A percentile compares a stretch with the other conserved stretches of the same genome.
phyloP scores from a whole-genome alignment of 2,113 vertebrate genomes.

The Glaucidium brasilianum region DNA sequence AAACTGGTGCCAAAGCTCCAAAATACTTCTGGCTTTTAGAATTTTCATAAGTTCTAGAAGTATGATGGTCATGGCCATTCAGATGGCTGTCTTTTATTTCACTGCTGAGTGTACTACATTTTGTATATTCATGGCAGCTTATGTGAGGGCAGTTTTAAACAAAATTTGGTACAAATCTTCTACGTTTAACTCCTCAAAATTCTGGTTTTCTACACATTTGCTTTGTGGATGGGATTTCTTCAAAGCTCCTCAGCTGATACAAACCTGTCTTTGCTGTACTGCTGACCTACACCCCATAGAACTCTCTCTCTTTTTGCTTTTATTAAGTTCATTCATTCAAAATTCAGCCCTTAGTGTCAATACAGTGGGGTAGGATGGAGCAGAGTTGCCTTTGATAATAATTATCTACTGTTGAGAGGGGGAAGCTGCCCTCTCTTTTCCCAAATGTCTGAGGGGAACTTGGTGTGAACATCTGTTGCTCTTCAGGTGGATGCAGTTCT shows the following conservation, averaged over 20 bases:
- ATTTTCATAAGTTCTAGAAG: not conserved
- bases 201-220: not conserved
- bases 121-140: rapidly evolving
- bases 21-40: not conserved
- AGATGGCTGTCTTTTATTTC: not conserved
- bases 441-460: not conserved
- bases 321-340: not conserved
- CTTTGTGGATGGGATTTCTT: not conserved
- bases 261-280: not conserved
- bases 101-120: not conserved
- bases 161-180: not conserved
- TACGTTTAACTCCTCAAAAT: not conserved
- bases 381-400: not conserved
- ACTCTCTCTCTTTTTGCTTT: not conserved
- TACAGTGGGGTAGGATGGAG: not conserved
- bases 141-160: not conserved
- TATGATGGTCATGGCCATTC: not conserved
- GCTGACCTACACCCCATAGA: not conserved
- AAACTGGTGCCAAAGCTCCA: not conserved
- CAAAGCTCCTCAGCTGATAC: not conserved
- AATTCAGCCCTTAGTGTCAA: not conserved
- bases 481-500: conserved; percentile 86
- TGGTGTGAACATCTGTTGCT: not conserved
- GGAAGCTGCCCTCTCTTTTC: not conserved
- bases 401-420: not conserved